A percentile compares a stretch with the other conserved stretches of the same genome.
Conservation (phyloP, 1,140 invertebrate species). For the Orussus abietinus region DNA sequence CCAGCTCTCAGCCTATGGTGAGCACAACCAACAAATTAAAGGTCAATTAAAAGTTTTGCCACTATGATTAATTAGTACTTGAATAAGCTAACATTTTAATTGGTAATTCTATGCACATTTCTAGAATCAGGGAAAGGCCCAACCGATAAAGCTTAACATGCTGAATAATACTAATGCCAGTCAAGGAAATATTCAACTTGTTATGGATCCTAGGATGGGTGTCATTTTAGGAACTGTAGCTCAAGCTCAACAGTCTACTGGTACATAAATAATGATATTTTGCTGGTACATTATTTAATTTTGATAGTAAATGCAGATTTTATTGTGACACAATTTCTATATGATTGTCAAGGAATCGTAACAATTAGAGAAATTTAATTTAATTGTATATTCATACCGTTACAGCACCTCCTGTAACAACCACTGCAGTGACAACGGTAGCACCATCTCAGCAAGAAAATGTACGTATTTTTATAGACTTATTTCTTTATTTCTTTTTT, state of each 20-base stretch:
- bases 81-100: slow-evolving; percentile 1
- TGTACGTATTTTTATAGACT: slow-evolving; percentile 22
- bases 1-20: slow-evolving; percentile 30
- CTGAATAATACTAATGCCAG: slow-evolving; percentile 37
- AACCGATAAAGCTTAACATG: slow-evolving; percentile 47
- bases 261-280: neutral
- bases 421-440: too few species aligned
- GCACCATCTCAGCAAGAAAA: slow-evolving; percentile 24
- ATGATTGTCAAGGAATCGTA: too few species aligned
- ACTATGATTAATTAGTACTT: slow-evolving; percentile 2
- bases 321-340: too few species aligned
- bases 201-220: slow-evolving; percentile 55
- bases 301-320: too few species aligned
- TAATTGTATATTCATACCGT: neutral
- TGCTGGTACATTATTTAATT: too few species aligned
- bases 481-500: slow-evolving; percentile 5
- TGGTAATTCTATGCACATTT: slow-evolving; percentile 12
- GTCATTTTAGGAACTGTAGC: slow-evolving; percentile 51
- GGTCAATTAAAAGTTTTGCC: slow-evolving; percentile 9
- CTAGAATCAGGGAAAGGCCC: slow-evolving; percentile 35
- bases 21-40: slow-evolving; percentile 12
- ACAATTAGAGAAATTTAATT: neutral
- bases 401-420: slow-evolving; percentile 17
- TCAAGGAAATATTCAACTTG: slow-evolving; percentile 52
- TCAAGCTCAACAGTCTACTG: slow-evolving; percentile 39